phyloP scores from a whole-genome alignment of 2,888 invertebrate genomes.

The Ceraclea dissimilis region DNA sequence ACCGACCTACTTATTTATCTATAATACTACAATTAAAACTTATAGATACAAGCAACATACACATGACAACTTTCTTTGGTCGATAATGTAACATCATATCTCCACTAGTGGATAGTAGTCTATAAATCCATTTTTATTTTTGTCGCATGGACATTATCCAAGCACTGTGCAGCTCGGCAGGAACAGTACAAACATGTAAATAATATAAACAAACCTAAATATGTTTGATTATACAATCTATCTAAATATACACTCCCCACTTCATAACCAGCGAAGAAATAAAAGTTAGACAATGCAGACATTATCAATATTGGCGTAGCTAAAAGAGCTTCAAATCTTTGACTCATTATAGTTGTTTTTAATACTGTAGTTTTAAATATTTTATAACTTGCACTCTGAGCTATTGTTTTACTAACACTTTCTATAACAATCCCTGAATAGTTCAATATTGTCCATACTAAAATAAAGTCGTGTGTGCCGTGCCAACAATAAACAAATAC shows the following conservation, averaged over 20 bases:
- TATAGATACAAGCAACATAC: no score
- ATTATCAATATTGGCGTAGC: conserved; percentile 68
- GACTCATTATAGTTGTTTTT: conserved; percentile 39
- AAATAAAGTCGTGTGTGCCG: conserved; percentile 66
- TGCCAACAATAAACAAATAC: conserved; percentile 88
- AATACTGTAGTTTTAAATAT: conserved; percentile 38
- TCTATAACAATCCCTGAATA: conserved; percentile 72
- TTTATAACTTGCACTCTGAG: conserved; percentile 41
- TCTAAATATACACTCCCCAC: conserved; percentile 65
- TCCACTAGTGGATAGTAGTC: no score
- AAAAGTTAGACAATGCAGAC: conserved; percentile 80
- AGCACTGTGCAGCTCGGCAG: conserved; percentile 43
- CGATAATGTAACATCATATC: no score
- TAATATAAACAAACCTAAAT: conserved; percentile 34
- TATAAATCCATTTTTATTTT: conserved; percentile 17
- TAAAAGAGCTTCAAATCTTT: conserved; percentile 60
- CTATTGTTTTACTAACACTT: conserved; percentile 48
- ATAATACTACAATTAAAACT: no score
- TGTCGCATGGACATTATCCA: conserved; percentile 36
- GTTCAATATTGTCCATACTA: conserved; percentile 85
- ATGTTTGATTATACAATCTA: conserved; percentile 43
- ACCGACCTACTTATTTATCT: no score
- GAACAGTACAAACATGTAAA: conserved; percentile 38
- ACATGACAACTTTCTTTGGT: no score
- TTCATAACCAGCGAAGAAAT: conserved; percentile 71